Percentiles rank a stretch among this genome's conserved stretches.
Conservation (phyloP, 2,888 invertebrate genomes). For the Auanema freiburgensis region DNA sequence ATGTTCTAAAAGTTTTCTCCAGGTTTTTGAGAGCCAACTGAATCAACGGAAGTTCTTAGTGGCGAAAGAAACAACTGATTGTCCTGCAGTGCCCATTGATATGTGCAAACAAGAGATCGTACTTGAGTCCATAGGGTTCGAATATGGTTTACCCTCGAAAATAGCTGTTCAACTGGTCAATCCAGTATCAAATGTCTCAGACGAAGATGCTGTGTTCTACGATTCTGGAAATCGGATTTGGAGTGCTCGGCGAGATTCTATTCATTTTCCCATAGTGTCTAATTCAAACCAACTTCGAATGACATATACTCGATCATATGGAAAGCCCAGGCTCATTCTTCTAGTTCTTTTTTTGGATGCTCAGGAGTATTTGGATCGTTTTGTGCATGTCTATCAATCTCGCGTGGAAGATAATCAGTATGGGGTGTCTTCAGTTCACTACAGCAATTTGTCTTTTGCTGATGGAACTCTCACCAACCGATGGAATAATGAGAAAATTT, state of each 20-base stretch:
- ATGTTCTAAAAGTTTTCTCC: conserved; percentile 16
- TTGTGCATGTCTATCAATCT: conserved; percentile 59
- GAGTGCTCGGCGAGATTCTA: conserved; percentile 35
- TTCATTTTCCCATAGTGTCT: conserved; percentile 84
- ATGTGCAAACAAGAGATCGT: conserved; percentile 52
- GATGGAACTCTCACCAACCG: conserved; percentile 59
- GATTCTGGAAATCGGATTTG: conserved; percentile 35
- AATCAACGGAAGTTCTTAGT: conserved; percentile 61
- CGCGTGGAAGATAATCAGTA: conserved; percentile 72
- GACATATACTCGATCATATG: conserved; percentile 59
- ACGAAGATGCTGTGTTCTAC: conserved; percentile 73
- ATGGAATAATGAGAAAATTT: conserved; percentile 58
- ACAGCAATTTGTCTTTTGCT: conserved; percentile 66
- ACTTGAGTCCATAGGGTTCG: conserved; percentile 51
- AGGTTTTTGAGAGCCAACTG: conserved; percentile 56
- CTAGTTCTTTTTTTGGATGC: conserved; percentile 62
- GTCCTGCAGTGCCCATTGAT: conserved; percentile 49
- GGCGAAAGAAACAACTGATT: conserved; percentile 48
- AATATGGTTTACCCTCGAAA: conserved; percentile 57
- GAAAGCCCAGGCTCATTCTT: conserved; percentile 55
- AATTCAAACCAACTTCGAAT: conserved; percentile 67
- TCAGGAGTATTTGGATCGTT: conserved; percentile 62
- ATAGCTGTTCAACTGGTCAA: conserved; percentile 73
- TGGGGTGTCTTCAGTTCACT: conserved; percentile 80
- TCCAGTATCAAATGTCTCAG: conserved; percentile 81